Conservation (phyloP, 2,888 invertebrate genomes). For the Hipparchia sbordonii region DNA sequence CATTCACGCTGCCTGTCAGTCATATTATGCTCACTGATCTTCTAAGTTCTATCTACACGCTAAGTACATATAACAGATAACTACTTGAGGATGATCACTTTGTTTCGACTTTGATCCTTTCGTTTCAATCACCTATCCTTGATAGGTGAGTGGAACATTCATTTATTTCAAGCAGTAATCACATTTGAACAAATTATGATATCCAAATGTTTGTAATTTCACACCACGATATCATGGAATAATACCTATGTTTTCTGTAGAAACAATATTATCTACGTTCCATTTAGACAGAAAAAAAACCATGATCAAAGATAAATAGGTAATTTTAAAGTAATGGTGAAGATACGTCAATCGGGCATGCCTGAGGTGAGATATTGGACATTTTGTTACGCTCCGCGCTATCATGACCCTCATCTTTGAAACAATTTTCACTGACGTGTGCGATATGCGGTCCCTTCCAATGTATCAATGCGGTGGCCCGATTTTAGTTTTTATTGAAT, state of each 20-base stretch:
- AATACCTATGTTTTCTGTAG: too few species aligned
- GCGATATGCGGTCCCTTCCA: constrained; percentile 20
- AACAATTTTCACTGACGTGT: constrained; percentile 25
- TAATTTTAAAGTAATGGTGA: constrained; percentile 16
- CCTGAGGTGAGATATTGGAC: constrained; percentile 23
- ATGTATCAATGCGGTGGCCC: constrained; percentile 19
- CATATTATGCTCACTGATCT: neutral
- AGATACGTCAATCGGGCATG: constrained; percentile 21
- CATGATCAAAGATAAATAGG: constrained; percentile 3
- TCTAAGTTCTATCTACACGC: neutral
- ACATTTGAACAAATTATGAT: too few species aligned
- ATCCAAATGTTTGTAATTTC: too few species aligned
- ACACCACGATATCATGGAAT: too few species aligned
- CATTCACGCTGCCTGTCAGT: constrained; percentile 16
- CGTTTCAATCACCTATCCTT: too few species aligned
- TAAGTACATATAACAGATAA: neutral
- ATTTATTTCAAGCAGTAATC: too few species aligned
- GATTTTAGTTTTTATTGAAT: constrained; percentile 19
- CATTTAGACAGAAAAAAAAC: neutral
- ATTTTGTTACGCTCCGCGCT: constrained; percentile 22
- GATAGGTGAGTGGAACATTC: too few species aligned
- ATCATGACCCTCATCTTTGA: constrained; percentile 26
- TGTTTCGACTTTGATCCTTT: neutral
- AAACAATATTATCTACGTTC: too few species aligned
- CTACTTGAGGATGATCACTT: neutral